These are phyloP conservation scores for Limnodromus scolopaceus DNA, from an alignment of 2,797 vertebrate genomes.

Conservation along the genomic window DNA sequence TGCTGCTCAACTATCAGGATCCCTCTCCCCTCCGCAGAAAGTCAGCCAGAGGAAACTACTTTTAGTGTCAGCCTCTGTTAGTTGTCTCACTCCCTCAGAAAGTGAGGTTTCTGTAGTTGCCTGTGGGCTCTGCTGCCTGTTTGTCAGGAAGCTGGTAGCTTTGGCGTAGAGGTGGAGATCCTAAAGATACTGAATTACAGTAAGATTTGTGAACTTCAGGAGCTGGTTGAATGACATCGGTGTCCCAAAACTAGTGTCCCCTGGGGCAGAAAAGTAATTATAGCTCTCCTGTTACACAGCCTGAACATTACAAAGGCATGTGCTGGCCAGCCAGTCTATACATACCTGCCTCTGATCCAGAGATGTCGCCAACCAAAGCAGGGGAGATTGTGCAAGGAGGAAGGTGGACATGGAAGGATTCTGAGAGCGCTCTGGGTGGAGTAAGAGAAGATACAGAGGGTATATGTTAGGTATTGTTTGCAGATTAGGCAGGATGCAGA, in stretches of 20 bases:
- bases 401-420: neutral
- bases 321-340: neutral
- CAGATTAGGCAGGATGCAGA: neutral
- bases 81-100: neutral
- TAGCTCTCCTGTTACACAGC: neutral
- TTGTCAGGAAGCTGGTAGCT: neutral
- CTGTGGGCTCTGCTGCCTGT: neutral
- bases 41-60: neutral
- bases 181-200: neutral
- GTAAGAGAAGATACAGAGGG: neutral
- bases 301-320: neutral
- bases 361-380: neutral
- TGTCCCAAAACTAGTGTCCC: neutral
- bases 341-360: neutral
- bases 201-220: neutral
- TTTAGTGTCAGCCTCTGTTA: neutral
- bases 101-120: neutral
- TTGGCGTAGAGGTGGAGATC: neutral
- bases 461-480: neutral
- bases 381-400: neutral
- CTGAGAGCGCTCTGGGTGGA: neutral
- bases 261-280: neutral
- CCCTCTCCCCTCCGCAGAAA: neutral
- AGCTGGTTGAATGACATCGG: neutral
- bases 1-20: fast-evolving